phyloP scores from a whole-genome alignment of 2,888 invertebrate species.

The Nudaria mundana region DNA sequence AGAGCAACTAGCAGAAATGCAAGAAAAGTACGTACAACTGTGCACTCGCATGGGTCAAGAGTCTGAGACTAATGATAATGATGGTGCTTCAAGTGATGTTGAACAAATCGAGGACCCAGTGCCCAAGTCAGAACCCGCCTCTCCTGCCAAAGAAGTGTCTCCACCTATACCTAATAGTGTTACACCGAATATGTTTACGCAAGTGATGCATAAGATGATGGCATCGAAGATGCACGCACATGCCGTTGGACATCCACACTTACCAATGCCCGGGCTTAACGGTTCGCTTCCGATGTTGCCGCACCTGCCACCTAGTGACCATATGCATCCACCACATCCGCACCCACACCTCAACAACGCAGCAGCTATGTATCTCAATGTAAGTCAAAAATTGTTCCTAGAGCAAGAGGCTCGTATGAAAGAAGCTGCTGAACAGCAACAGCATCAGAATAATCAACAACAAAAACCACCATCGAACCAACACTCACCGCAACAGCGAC shows the following conservation, averaged over 20 bases:
- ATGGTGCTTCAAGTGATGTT: conserved; percentile 87
- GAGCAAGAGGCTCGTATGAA: conserved; percentile 89
- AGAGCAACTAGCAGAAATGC: conserved; percentile 94
- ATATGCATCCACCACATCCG: conserved; percentile 76
- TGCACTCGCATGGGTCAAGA: conserved; percentile 92
- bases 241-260: conserved; percentile 75
- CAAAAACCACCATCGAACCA: conserved; percentile 82
- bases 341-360: conserved; percentile 84
- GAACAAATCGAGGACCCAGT: conserved; percentile 79
- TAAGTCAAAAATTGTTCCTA: conserved; percentile 88
- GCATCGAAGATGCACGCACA: conserved; percentile 82
- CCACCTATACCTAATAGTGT: conserved; percentile 66
- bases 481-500: conserved; percentile 79
- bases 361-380: conserved; percentile 88
- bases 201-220: conserved; percentile 85
- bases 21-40: conserved; percentile 93
- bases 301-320: conserved; percentile 76
- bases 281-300: conserved; percentile 80
- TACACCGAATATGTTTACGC: conserved; percentile 81
- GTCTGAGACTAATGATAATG: conserved; percentile 87
- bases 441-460: conserved; percentile 75
- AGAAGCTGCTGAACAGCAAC: conserved; percentile 80
- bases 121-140: conserved; percentile 81
- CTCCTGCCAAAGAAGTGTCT: conserved; percentile 76
- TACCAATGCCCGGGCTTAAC: conserved; percentile 81